Percentiles rank a stretch among this genome's conserved stretches.
phyloP scores from a whole-genome alignment of 1,140 invertebrate genomes.

The Matsumurasca onukii region DNA sequence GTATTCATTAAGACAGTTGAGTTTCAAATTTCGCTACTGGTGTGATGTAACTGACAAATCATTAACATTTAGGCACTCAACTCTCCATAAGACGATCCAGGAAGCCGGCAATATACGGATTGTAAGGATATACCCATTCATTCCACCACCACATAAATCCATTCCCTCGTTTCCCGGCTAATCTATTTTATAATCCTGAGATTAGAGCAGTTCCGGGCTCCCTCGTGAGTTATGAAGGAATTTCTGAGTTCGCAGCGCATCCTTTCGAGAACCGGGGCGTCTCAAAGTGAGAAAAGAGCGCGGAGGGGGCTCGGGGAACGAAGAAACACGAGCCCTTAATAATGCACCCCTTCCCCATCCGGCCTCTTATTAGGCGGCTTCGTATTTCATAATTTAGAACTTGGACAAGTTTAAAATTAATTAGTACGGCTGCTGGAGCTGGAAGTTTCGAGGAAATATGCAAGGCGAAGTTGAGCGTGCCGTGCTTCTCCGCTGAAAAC shows the following conservation, averaged over 20 bases:
- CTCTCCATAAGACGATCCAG: neutral
- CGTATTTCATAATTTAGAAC: constrained; percentile 25
- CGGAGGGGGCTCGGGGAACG: neutral
- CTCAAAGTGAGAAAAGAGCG: neutral
- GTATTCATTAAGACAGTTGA: too few species aligned
- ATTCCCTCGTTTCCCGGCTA: constrained; percentile 14
- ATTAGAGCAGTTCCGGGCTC: constrained; percentile 10
- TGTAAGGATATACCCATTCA: constrained; percentile 22
- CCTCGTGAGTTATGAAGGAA: constrained; percentile 15
- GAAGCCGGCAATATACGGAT: constrained; percentile 13
- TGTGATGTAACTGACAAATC: too few species aligned
- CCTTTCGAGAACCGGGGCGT: neutral
- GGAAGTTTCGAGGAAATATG: constrained; percentile 26
- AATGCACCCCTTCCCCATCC: constrained; percentile 15
- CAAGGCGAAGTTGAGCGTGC: constrained; percentile 4
- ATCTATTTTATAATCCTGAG: constrained; percentile 19
- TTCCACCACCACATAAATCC: constrained; percentile 20
- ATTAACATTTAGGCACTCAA: too few species aligned
- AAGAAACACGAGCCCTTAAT: constrained; percentile 30
- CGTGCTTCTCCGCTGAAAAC: constrained; percentile 13
- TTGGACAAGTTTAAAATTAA: constrained; percentile 34
- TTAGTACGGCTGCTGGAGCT: constrained; percentile 28
- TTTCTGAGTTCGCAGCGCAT: neutral
- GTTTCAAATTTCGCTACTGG: too few species aligned
- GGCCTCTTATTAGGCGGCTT: constrained; percentile 24